phyloP scores from a whole-genome alignment of 2,888 invertebrate species.

The Eupeodes latifasciatus region DNA sequence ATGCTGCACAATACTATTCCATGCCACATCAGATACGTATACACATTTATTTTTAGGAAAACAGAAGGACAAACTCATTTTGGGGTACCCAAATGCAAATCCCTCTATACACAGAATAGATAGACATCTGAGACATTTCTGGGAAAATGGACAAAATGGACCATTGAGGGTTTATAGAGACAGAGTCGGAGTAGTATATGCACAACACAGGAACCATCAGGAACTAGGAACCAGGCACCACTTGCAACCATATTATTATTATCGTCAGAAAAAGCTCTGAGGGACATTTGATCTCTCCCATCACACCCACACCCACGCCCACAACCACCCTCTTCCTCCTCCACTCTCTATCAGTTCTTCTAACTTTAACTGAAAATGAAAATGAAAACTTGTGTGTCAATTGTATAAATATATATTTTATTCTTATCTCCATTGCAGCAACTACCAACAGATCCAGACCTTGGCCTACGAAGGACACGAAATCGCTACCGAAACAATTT shows the following conservation, averaged over 20 bases:
- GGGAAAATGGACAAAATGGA: constrained; percentile 61
- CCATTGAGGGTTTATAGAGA: constrained; percentile 47
- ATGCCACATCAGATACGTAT: background rate
- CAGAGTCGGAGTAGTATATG: too few species aligned
- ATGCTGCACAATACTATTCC: too few species aligned
- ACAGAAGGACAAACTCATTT: constrained; percentile 66
- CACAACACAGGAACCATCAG: too few species aligned
- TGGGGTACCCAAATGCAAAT: constrained; percentile 56
- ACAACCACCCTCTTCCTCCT: background rate
- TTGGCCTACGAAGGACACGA: constrained; percentile 96
- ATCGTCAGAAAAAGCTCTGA: constrained; percentile 53
- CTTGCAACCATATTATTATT: constrained; percentile 41
- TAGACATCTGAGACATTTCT: constrained; percentile 72
- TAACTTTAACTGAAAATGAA: background rate
- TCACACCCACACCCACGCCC: background rate
- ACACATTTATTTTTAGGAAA: constrained; percentile 1
- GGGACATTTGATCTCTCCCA: constrained; percentile 49
- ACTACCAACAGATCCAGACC: constrained; percentile 96
- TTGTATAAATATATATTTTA: constrained; percentile 56
- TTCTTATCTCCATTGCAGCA: constrained; percentile 87
- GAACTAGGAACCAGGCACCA: background rate
- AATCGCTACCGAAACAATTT: constrained; percentile 87
- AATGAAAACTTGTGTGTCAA: constrained; percentile 58
- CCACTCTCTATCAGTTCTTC: too few species aligned
- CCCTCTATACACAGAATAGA: constrained; percentile 64